Percentiles rank a stretch among this genome's conserved stretches.
Evolutionary conservation across 2,797 vertebrate genomes (phyloP).

Genomic region (Lagorchestes hirsutus): DNA sequence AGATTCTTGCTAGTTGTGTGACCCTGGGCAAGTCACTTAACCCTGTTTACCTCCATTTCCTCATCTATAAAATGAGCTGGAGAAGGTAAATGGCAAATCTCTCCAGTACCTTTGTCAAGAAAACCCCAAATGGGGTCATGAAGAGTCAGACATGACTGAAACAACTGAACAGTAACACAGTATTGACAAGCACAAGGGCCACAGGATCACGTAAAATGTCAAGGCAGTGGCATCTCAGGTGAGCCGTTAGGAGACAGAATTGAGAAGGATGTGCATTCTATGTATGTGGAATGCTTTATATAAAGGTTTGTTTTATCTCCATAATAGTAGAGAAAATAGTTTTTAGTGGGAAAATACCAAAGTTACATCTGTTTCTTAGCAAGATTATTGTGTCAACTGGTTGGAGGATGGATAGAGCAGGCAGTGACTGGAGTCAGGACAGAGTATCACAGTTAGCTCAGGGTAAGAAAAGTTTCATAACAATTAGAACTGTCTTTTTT

Average conservation of each 20-base stretch:
- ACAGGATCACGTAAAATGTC: background rate
- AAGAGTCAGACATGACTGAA: background rate
- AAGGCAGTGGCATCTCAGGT: background rate
- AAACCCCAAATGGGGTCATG: background rate
- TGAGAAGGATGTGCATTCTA: background rate
- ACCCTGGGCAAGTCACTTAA: background rate
- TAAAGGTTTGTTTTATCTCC: background rate
- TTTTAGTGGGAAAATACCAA: background rate
- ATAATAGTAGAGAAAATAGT: background rate
- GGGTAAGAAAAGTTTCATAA: background rate
- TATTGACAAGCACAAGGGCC: background rate
- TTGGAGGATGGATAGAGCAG: background rate
- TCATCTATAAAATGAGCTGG: background rate
- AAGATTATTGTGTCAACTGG: background rate
- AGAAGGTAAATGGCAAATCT: background rate
- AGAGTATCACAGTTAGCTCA: background rate
- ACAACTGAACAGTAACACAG: background rate
- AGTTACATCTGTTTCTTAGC: background rate
- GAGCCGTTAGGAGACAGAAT: background rate
- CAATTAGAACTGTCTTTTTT: background rate
- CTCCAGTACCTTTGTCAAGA: background rate
- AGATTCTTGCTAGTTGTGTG: background rate
- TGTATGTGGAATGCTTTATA: background rate
- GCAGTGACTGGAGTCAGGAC: background rate
- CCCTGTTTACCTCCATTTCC: background rate